Percentiles rank a stretch among this genome's conserved stretches.
Conservation (phyloP, 92 coral and sea anemone species). For the Paragorgia papillata region DNA sequence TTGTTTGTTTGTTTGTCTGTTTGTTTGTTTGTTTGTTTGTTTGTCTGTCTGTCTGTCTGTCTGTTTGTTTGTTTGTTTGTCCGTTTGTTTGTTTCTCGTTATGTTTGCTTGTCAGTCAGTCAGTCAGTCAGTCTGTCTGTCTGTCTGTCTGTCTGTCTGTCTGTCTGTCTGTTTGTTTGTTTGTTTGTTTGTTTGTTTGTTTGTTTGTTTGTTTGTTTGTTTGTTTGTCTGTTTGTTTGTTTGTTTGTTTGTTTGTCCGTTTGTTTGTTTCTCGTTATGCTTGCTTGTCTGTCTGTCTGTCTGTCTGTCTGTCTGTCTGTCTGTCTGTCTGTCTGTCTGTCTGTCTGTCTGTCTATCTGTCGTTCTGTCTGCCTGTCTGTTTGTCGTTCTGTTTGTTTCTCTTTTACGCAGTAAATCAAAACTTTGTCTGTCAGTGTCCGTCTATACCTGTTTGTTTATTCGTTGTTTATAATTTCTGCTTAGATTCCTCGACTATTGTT, state of each 20-base stretch:
- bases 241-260: no score
- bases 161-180: no score
- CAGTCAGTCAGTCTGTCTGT: no score
- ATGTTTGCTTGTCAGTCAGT: background rate
- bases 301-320: no score
- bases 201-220: background rate
- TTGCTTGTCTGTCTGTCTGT: no score
- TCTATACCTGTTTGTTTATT: conserved; percentile 2
- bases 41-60: background rate
- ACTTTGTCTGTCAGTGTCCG: background rate
- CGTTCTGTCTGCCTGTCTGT: background rate
- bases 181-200: no score
- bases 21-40: background rate
- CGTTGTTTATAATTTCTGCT: background rate
- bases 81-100: background rate
- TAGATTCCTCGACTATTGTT: no score
- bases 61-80: background rate
- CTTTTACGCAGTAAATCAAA: no score
- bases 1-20: no score
- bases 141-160: no score
- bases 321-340: background rate
- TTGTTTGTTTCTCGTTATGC: no score
- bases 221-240: background rate
- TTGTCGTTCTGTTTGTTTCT: background rate
- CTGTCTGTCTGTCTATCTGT: background rate